Percentiles rank a stretch among this genome's conserved stretches.
Conservation (phyloP, 1,140 invertebrate species). For the Drosophila ironensis region DNA sequence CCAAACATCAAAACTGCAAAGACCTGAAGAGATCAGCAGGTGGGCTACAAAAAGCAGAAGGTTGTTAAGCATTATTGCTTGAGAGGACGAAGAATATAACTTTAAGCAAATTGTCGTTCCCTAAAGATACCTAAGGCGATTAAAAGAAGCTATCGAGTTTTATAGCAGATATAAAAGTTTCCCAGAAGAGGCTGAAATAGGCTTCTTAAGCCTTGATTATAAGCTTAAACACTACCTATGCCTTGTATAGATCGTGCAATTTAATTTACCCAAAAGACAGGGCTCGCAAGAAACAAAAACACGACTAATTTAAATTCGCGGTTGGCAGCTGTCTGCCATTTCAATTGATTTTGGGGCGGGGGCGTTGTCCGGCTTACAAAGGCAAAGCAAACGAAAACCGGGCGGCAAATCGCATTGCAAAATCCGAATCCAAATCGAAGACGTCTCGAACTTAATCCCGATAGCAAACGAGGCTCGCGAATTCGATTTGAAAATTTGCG, state of each 20-base stretch:
- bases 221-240: too few species aligned
- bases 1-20: conserved; percentile 15
- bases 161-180: too few species aligned
- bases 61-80: conserved; percentile 21
- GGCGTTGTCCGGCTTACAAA: conserved; percentile 4
- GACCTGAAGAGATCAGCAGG: conserved; percentile 9
- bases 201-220: too few species aligned
- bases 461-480: conserved; percentile 44
- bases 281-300: too few species aligned
- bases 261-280: too few species aligned
- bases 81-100: too few species aligned
- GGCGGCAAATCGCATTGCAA: conserved; percentile 25
- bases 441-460: conserved; percentile 20
- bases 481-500: conserved; percentile 53
- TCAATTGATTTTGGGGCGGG: neutral
- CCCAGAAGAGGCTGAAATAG: too few species aligned
- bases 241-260: too few species aligned
- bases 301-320: conserved; percentile 1
- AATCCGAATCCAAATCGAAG: conserved; percentile 23
- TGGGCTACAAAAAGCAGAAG: conserved; percentile 6
- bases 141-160: too few species aligned
- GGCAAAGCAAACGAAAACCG: neutral
- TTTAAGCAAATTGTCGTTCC: too few species aligned
- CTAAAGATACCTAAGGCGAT: too few species aligned
- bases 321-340: neutral